phyloP scores from a whole-genome alignment of 2,888 invertebrate genomes.

The Lasioglossum pauxillum region DNA sequence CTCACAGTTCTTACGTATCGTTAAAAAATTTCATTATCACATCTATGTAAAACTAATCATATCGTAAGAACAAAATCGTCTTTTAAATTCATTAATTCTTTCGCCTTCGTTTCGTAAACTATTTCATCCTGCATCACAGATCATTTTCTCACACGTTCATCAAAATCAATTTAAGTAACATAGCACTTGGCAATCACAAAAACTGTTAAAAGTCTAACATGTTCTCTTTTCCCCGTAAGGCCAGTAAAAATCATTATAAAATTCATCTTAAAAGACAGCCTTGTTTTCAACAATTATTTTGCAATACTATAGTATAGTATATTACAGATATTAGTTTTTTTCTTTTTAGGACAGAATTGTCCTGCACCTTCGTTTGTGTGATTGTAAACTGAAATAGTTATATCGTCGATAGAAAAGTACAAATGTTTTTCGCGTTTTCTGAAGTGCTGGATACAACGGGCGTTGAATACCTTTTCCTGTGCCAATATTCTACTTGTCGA shows the following conservation, averaged over 20 bases:
- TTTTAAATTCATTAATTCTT: background rate
- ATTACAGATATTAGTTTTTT: slow-evolving; percentile 1
- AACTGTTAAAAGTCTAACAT: slow-evolving; percentile 9
- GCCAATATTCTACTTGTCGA: slow-evolving; percentile 6
- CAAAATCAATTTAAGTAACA: slow-evolving; percentile 44
- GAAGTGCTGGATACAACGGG: slow-evolving; percentile 10
- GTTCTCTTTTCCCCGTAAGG: background rate
- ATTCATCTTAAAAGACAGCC: slow-evolving; percentile 36
- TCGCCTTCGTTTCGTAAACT: background rate
- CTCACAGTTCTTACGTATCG: background rate
- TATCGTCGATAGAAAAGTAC: slow-evolving; percentile 44
- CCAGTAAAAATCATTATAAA: slow-evolving; percentile 30
- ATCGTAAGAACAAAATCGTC: background rate
- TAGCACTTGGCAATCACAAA: slow-evolving; percentile 34
- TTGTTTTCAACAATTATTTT: slow-evolving; percentile 9
- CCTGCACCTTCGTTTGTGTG: slow-evolving; percentile 2
- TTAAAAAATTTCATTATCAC: background rate
- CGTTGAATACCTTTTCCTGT: slow-evolving; percentile 18
- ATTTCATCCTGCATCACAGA: slow-evolving; percentile 44
- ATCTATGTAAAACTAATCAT: background rate
- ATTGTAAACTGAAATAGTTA: slow-evolving; percentile 25
- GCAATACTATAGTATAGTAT: background rate
- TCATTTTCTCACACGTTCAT: background rate
- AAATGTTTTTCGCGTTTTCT: slow-evolving; percentile 21
- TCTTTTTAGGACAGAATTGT: background rate